These are phyloP conservation scores for Cryptosula pallasiana DNA, from an alignment of 2,888 invertebrate genomes.

Conservation along the genomic window DNA sequence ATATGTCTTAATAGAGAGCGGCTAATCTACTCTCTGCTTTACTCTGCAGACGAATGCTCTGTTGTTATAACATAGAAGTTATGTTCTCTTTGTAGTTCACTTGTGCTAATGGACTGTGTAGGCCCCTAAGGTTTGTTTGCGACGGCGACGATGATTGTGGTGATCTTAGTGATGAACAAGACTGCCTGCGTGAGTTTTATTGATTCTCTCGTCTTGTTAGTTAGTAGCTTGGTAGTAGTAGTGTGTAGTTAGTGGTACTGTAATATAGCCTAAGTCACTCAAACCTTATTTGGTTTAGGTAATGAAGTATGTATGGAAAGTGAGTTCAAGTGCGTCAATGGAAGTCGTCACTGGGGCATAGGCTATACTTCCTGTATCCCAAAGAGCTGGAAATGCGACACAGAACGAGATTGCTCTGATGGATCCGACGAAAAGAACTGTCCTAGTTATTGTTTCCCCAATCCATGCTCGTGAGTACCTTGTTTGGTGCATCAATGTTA, in stretches of 20 bases:
- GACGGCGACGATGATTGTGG: conserved; percentile 35
- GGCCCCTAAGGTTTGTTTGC: conserved; percentile 30
- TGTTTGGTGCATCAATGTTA: too few relatives aligned
- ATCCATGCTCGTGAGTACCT: conserved; percentile 20
- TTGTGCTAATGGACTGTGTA: conserved; percentile 22
- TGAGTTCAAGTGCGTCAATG: conserved; percentile 17
- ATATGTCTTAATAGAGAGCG: too few relatives aligned
- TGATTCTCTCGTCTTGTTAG: too few relatives aligned
- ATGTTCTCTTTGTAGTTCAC: neutral
- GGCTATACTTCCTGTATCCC: conserved; percentile 5
- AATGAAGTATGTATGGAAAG: neutral
- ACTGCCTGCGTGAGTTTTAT: conserved; percentile 30
- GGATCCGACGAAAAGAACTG: conserved; percentile 11
- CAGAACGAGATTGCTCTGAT: conserved; percentile 5
- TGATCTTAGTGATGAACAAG: conserved; percentile 35
- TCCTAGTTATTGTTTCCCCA: conserved; percentile 3
- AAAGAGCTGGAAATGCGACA: conserved; percentile 3
- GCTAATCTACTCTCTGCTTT: too few relatives aligned
- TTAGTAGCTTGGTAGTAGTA: too few relatives aligned
- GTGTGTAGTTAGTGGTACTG: too few relatives aligned
- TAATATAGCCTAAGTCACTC: too few relatives aligned
- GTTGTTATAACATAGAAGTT: too few relatives aligned
- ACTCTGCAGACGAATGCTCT: too few relatives aligned
- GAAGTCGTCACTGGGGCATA: neutral
- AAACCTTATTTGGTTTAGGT: neutral